Evolutionary conservation across 2,113 vertebrate genomes (phyloP), one percentile per base, ranked within the genome.

Genomic region (Excalfactoria chinensis): DNA sequence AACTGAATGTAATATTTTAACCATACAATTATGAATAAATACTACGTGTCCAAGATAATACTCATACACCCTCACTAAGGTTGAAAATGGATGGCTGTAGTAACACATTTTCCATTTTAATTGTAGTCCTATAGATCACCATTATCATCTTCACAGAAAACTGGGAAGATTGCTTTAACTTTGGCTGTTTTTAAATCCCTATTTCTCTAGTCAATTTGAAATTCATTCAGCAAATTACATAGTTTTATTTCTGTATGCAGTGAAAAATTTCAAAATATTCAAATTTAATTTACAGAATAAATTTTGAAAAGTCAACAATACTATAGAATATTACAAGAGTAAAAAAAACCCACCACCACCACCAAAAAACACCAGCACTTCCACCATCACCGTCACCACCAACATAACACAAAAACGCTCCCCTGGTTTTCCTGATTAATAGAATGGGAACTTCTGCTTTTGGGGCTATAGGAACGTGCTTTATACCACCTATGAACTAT

Each of bases 401-500:
- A 41, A 41, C 12, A 13, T 8, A 37, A 8, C 37, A 37, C 37
- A 37, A 37, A 41, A 41, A 41, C 40, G 8, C 40, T 41, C 17
- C 16, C 37, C 60, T 19, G 25, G 11, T 40, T 26, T 26, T 26
- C 25, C 35, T 40, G 25, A 10, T 63, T 35, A 63, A 40, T 40
- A 40, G 16, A 26, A 40, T 19, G 16, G 16, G 25, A 63, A 28
- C 37, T 40, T 63, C 59, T 37, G 15, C 60, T 40, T 28, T 35
- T 12, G 0, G 4, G 6, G 3, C 22, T 66, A 22, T 19, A 60
- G 34, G 56, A 51, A 43, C 3, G 2, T 59, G 32, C 0, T 0
- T 66, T 32, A 1, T 44, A 44, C 7, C 18, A 12, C 0, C 0
- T 35, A 59, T 3, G 5, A 20, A 23, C 9, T 84, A 34, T 20